A percentile compares a stretch with the other conserved stretches of the same genome.
Conservation (phyloP, 2,888 invertebrate genomes). For the Chesias legatella region DNA sequence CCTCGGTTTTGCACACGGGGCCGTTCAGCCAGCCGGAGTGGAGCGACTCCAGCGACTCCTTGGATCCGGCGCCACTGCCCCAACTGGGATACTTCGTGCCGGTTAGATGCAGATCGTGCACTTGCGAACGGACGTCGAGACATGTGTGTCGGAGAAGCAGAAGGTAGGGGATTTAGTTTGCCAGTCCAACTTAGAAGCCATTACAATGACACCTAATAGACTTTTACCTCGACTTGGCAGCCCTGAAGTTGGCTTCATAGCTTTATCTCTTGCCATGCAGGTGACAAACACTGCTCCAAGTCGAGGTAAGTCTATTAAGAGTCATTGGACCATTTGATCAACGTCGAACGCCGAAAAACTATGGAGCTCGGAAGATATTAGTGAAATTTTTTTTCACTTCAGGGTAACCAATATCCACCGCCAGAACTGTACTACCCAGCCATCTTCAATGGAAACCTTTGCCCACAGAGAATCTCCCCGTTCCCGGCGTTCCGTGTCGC, state of each 20-base stretch:
- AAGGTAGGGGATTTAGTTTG: constrained; percentile 47
- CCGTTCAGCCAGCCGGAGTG: constrained; percentile 73
- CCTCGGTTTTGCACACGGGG: constrained; percentile 58
- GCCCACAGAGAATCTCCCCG: constrained; percentile 74
- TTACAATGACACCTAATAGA: too few relatives aligned
- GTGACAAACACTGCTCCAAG: too few relatives aligned
- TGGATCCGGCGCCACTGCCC: constrained; percentile 65
- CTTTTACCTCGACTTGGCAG: too few relatives aligned
- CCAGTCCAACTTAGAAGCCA: neutral
- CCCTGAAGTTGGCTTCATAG: too few relatives aligned
- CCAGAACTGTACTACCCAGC: too few relatives aligned
- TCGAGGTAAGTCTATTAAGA: too few relatives aligned
- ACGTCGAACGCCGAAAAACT: too few relatives aligned
- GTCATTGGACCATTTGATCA: too few relatives aligned
- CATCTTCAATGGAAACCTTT: constrained; percentile 21
- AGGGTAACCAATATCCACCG: too few relatives aligned
- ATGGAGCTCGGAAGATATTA: too few relatives aligned
- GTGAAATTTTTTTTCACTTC: too few relatives aligned
- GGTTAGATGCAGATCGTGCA: constrained; percentile 57
- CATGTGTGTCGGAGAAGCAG: constrained; percentile 73
- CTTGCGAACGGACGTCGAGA: constrained; percentile 57
- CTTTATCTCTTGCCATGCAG: too few relatives aligned
- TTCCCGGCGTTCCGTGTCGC: constrained; percentile 72
- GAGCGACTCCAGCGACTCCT: constrained; percentile 71
- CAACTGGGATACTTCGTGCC: constrained; percentile 83